phyloP scores from a whole-genome alignment of 2,113 vertebrate genomes.

The Syrmaticus mikado region DNA sequence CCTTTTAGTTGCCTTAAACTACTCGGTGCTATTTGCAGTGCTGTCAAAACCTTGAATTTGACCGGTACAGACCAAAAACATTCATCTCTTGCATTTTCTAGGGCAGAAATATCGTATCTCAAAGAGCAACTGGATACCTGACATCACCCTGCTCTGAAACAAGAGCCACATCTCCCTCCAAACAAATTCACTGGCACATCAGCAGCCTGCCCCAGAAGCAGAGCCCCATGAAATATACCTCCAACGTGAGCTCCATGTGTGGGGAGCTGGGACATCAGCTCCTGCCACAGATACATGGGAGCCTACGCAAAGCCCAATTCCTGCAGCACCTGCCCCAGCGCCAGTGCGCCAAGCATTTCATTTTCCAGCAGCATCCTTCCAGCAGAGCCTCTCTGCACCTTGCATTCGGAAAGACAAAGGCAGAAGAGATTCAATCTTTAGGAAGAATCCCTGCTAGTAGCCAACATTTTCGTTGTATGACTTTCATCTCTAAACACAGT shows the following conservation, averaged over 20 bases:
- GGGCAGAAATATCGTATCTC: neutral
- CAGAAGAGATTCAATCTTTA: neutral
- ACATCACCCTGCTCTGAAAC: neutral
- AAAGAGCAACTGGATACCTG: neutral
- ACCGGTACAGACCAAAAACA: neutral
- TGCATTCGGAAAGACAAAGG: neutral
- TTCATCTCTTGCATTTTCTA: neutral
- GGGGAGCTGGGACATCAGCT: neutral
- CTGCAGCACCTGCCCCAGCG: neutral
- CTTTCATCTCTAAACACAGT: neutral
- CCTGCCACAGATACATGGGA: neutral
- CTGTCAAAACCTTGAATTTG: neutral
- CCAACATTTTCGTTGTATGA: neutral
- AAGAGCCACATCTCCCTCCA: neutral
- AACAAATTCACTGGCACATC: neutral
- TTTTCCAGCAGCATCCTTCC: neutral
- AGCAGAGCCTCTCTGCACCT: neutral
- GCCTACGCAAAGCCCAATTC: rapidly evolving
- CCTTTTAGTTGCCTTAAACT: neutral
- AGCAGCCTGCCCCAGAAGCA: neutral
- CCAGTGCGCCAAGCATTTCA: neutral
- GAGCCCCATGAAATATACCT: neutral
- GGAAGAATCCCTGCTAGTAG: neutral
- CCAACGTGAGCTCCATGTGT: rapidly evolving
- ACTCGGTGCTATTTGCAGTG: neutral